These are phyloP conservation scores for Lucilia sericata DNA, from an alignment of 1,140 invertebrate species.

Conservation along the genomic window DNA sequence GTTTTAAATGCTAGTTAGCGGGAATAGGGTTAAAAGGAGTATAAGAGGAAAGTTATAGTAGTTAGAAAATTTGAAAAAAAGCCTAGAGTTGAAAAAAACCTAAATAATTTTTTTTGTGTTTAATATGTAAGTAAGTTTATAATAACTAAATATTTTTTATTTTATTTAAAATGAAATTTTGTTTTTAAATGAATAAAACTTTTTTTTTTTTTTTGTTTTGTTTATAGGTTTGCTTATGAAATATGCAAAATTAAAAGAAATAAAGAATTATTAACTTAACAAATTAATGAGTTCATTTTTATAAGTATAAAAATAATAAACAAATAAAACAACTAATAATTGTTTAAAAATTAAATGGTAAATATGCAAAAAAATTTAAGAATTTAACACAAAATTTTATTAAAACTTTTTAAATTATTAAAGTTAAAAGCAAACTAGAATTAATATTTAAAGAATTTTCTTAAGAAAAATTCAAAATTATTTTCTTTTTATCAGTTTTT, in stretches of 20 bases:
- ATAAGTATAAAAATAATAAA: constrained; percentile 8
- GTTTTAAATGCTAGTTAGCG: not conserved
- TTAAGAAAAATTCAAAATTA: no score
- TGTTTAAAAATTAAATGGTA: not conserved
- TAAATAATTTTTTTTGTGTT: not conserved
- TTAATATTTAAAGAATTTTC: not conserved
- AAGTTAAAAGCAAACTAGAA: not conserved
- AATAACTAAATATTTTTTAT: not conserved
- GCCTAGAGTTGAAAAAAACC: not conserved
- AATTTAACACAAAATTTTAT: not conserved
- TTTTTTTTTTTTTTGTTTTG: not conserved
- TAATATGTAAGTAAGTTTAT: not conserved
- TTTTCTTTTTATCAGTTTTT: not conserved
- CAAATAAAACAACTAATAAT: constrained; percentile 11
- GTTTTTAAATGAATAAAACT: not conserved
- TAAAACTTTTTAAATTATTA: not conserved
- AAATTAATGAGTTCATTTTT: constrained; percentile 40
- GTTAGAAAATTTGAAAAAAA: not conserved
- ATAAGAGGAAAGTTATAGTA: not conserved
- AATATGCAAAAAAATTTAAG: not conserved
- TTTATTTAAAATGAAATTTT: not conserved
- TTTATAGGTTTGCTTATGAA: not conserved
- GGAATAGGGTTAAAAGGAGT: not conserved
- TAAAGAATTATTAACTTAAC: constrained; percentile 11
- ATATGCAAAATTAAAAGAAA: not conserved